Evolutionary conservation across 2,797 vertebrate species (phyloP).

Genomic region (Apogon talboti): DNA sequence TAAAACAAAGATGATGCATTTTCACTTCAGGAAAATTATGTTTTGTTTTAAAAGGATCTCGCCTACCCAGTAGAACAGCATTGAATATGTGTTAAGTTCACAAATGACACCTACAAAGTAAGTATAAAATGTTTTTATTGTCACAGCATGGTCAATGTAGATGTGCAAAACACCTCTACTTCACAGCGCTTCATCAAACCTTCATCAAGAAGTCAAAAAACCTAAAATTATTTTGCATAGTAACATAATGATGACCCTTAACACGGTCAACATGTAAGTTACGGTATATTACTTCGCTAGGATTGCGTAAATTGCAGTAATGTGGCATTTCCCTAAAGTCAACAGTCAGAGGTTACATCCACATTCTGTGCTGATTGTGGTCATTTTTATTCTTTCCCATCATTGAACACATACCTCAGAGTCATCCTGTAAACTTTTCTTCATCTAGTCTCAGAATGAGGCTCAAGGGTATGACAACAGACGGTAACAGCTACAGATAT

Average conservation of each 20-base stretch:
- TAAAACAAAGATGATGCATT: background rate
- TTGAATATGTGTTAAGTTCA: background rate
- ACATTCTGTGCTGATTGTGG: constrained; percentile 26
- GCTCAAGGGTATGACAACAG: constrained; percentile 61
- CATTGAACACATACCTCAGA: constrained; percentile 38
- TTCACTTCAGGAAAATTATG: background rate
- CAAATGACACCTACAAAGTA: background rate
- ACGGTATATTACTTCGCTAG: background rate
- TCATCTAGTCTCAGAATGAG: constrained; percentile 39
- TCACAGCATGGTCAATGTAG: too few species aligned
- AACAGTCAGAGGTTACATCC: constrained; percentile 24
- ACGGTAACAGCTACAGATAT: constrained; percentile 59
- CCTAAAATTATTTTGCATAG: background rate
- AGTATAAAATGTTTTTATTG: background rate
- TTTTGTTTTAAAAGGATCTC: background rate
- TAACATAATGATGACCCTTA: background rate
- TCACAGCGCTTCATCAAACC: too few species aligned
- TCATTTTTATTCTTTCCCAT: constrained; percentile 51
- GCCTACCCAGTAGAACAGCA: background rate
- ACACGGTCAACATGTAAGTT: background rate
- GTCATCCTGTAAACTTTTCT: constrained; percentile 55
- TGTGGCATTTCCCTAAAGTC: constrained; percentile 39
- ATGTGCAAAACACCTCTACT: too few species aligned
- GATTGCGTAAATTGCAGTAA: constrained; percentile 38
- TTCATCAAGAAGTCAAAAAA: too few species aligned